A percentile compares a stretch with the other conserved stretches of the same genome.
Evolutionary conservation across 2,113 vertebrate species (phyloP).

Genomic region (Carlito syrichta): DNA sequence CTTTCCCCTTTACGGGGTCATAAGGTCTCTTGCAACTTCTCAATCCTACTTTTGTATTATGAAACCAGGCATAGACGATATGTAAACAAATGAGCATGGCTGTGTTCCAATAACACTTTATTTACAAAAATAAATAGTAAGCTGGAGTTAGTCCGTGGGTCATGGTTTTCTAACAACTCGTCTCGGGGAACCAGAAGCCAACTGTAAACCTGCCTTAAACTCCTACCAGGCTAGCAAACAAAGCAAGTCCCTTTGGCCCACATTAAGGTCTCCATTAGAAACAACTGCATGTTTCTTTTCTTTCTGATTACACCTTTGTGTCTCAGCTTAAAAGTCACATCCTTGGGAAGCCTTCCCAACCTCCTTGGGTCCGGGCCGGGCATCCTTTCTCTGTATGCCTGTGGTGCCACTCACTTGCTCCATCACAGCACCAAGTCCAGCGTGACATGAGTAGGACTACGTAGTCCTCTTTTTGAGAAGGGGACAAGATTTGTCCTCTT

Average conservation of each 20-base stretch:
- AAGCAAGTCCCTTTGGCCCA: not conserved
- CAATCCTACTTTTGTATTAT: not conserved
- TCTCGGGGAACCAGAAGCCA: not conserved
- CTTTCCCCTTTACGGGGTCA: not conserved
- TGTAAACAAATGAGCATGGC: not conserved
- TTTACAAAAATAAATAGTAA: not conserved
- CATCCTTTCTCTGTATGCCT: not conserved
- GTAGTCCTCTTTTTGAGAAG: not conserved
- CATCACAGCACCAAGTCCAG: fast-evolving
- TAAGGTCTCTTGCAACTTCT: not conserved
- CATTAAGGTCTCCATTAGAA: not conserved
- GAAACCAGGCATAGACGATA: not conserved
- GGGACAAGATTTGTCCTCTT: not conserved
- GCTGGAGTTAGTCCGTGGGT: not conserved
- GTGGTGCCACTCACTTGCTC: fast-evolving
- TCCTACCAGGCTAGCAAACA: not conserved
- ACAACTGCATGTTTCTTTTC: not conserved
- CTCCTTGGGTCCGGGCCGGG: too few relatives aligned
- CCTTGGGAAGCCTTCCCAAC: not conserved
- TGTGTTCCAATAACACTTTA: not conserved
- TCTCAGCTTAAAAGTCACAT: not conserved
- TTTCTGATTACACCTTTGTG: not conserved
- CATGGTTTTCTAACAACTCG: not conserved
- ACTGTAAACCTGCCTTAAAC: not conserved
- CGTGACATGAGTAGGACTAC: not conserved